Base-by-base conservation (phyloP, 2,888 invertebrate genomes). In the Diarsia brunnea region DNA sequence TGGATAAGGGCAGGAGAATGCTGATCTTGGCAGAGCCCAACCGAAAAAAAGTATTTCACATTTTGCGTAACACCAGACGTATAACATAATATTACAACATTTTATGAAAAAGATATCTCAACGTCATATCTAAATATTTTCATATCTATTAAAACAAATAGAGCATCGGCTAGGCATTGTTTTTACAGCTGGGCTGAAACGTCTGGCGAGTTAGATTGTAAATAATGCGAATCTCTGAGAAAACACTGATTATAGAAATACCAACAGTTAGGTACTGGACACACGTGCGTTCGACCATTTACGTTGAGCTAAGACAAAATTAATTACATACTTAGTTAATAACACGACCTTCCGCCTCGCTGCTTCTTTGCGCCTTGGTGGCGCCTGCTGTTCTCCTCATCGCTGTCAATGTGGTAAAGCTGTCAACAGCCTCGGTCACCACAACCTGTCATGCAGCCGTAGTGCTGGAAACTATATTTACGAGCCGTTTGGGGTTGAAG, bases 161-260 rank as follows among this genome's bases (percentile, higher is more conserved):
- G 2, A 10, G 3, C 49, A 16, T 27, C 16, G 43, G 24, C n/a
- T 16, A 43, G 14, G n/a, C 49, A 67, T 79, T 84, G 69, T 79
- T 81, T 69, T 73, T 70, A 67, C 79, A 84, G 73, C 53, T 79
- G 79, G 10, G 4, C 24, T 53, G 16, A 3, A 45, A 31, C 49
- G 73, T 81, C 79, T 81, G 79, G 69, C 84, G 21, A 14, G 43
- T 65, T 38, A 38, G 24, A 82, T 60, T 24, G 49, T 67, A 61
- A 75, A 60, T 66, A 74, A 38, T 61, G n/a, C n/a, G 27, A 43
- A 66, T 53, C 27, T 31, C 60, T 65, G 45, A 49, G 38, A 60
- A 38, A 73, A 80, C 38, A 53, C 21, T 24, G 49, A 45, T 64
- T 31, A 43, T 55, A 21, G 12, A 60, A 51, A 75, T 60, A 38